Evolutionary conservation across 2,888 invertebrate species (phyloP), one percentile per base, ranked within the genome.

Genomic region (Parnassius apollo): DNA sequence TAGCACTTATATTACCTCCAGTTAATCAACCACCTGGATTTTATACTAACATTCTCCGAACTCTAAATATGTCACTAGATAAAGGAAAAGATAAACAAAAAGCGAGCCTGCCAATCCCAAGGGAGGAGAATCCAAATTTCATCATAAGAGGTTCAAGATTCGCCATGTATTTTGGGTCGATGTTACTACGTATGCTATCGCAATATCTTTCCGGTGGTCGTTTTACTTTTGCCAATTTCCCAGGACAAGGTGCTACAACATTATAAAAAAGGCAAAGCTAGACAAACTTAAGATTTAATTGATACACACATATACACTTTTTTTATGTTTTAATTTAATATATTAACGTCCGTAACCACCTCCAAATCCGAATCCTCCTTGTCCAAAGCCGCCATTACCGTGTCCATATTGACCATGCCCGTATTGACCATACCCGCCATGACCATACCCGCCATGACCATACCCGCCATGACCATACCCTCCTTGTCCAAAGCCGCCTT

Each of bases 111-210:
- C 45, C 50, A 4, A 2, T 55, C 4, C 25, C 49, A 13, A 54
- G 54, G 10, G 25, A 60, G 57, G 66, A 69, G 56, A 65, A 69
- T n/a, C 69, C 69, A 8, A 72, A 72, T 62, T 66, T 75, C 42
- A 66, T 78, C 4, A 68, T 71, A 8, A 75, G 77, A 67, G 80
- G 85, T 18, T 79, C 83, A 9, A 77, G 76, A 53, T 74, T 82
- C 49, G 85, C 82, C 18, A 68, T 85, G 50, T 81, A 83, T 62
- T 82, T 82, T 44, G 85, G 88, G n/a, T 85, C 85, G 13, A 75
- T 85, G 50, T 75, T 90, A 53, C 71, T 88, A 42, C 80, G 85
- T 66, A 71, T 85, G 12, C 66, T 90, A 67, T 77, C 83, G 10
- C 80, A 85, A 63, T 77, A 88, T 60, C 73, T 88, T 54, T 78